A percentile compares a stretch with the other conserved stretches of the same genome.
Evolutionary conservation across 2,113 vertebrate genomes (phyloP).

Genomic region (Athene cunicularia): DNA sequence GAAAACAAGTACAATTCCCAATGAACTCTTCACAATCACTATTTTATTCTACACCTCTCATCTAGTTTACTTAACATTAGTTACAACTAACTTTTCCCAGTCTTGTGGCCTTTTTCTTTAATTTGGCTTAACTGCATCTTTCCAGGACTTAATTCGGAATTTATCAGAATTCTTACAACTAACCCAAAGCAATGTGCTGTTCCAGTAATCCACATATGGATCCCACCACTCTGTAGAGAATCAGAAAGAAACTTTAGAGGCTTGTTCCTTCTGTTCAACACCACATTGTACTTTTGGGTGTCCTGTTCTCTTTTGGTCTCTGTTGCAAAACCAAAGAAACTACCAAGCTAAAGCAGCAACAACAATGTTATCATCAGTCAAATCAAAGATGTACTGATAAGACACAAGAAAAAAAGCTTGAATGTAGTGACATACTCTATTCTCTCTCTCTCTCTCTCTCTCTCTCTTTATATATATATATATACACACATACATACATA

Average conservation of each 20-base stretch:
- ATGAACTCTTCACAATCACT: not conserved
- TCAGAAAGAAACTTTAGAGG: not conserved
- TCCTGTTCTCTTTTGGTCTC: not conserved
- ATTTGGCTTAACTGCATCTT: not conserved
- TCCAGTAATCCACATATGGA: not conserved
- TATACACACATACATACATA: too few relatives aligned
- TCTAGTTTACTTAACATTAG: not conserved
- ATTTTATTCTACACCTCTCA: not conserved
- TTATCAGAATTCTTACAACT: not conserved
- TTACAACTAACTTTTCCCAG: not conserved
- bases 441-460: too few relatives aligned
- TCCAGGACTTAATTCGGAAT: not conserved
- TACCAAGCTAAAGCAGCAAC: not conserved
- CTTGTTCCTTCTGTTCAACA: not conserved
- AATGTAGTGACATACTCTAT: accelerated
- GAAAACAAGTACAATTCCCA: not conserved
- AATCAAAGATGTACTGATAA: not conserved
- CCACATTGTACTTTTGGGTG: not conserved
- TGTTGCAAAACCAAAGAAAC: not conserved
- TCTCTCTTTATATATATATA: too few relatives aligned
- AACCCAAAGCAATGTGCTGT: not conserved
- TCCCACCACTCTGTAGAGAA: not conserved
- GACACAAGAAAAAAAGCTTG: not conserved
- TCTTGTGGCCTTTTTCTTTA: not conserved
- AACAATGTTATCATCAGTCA: not conserved